Base-by-base conservation (phyloP, 2,113 vertebrate species). In the Onychostruthus taczanowskii region DNA sequence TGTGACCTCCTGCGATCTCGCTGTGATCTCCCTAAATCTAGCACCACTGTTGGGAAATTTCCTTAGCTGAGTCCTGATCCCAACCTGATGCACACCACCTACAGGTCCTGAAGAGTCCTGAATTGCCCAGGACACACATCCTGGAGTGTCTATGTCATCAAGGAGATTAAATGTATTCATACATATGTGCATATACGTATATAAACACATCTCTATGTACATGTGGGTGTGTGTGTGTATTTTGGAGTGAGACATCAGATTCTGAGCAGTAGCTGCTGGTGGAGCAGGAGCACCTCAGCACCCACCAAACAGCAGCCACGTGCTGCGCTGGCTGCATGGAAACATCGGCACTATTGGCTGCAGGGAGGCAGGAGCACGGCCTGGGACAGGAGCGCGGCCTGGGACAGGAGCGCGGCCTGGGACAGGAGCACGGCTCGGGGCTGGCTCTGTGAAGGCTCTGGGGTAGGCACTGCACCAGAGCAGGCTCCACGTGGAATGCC, bases 401-500 rank as follows among this genome's bases (percentile, higher is more conserved):
- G 52, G 30, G 18, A 13, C 56, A 28, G 41, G 23, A 6, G 23
- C 0, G 0, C 5, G 52, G 8, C 37, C 2, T 2, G 28, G 19
- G 50, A 19, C 68, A 24, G 47, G 47, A 47, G 46, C 46, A 3
- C 5, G 19, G 47, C 50, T 52, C 8, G 28, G 52, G 55, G 33
- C 56, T 6, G 27, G 24, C 12, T 35, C 20, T 26, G 21, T 3
- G 46, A 35, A 14, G 44, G 20, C 31, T 20, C 33, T 7, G 33
- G 47, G 56, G n/a, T 1, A 3, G n/a, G 62, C 1, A 0, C 5
- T 9, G 33, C 49, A n/a, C 19, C 50, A 43, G 33, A 33, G 56
- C 7, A 0, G 28, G n/a, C 7, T 43, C 52, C 3, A 0, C 1
- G 2, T 9, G 52, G 30, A 59, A 50, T 0, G 4, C 20, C 47